These are phyloP conservation scores for Drosophila atroscutellata DNA, from an alignment of 2,888 invertebrate genomes.

Conservation along the genomic window DNA sequence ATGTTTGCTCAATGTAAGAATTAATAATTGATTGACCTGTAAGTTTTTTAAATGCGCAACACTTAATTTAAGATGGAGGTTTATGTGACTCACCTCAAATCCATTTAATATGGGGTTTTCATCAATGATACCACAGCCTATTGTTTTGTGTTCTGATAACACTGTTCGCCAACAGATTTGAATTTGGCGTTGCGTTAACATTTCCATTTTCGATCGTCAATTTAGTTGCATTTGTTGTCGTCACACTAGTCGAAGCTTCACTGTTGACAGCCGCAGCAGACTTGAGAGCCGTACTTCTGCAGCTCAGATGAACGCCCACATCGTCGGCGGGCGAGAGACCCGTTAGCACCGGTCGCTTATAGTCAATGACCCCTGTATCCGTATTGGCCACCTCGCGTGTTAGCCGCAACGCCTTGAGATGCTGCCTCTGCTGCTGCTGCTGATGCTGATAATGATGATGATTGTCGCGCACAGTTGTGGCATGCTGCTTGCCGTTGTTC, in stretches of 20 bases:
- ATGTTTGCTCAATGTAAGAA: not conserved
- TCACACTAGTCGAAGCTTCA: constrained; percentile 58
- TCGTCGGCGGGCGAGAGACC: constrained; percentile 61
- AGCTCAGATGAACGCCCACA: constrained; percentile 60
- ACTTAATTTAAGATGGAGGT: not conserved
- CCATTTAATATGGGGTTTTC: constrained; percentile 79
- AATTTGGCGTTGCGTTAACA: constrained; percentile 31
- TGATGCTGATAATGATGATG: constrained; percentile 68
- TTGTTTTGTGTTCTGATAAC: constrained; percentile 75
- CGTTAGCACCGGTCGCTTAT: constrained; percentile 56
- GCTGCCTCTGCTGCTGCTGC: constrained; percentile 67
- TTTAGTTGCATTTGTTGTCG: constrained; percentile 53
- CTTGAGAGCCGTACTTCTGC: constrained; percentile 29
- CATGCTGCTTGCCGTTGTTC: constrained; percentile 34
- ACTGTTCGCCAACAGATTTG: constrained; percentile 54
- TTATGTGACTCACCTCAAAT: constrained; percentile 79
- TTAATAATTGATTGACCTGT: not conserved
- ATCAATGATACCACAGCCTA: constrained; percentile 85
- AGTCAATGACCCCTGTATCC: constrained; percentile 45
- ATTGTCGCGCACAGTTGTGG: constrained; percentile 55
- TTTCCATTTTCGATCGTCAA: constrained; percentile 47
- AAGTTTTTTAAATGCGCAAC: no score
- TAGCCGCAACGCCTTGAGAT: constrained; percentile 70
- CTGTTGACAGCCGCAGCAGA: constrained; percentile 46
- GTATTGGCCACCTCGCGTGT: constrained; percentile 57